A percentile compares a stretch with the other conserved stretches of the same genome.
Conservation (phyloP, 2,113 vertebrate species). For the Myocastor coypus region DNA sequence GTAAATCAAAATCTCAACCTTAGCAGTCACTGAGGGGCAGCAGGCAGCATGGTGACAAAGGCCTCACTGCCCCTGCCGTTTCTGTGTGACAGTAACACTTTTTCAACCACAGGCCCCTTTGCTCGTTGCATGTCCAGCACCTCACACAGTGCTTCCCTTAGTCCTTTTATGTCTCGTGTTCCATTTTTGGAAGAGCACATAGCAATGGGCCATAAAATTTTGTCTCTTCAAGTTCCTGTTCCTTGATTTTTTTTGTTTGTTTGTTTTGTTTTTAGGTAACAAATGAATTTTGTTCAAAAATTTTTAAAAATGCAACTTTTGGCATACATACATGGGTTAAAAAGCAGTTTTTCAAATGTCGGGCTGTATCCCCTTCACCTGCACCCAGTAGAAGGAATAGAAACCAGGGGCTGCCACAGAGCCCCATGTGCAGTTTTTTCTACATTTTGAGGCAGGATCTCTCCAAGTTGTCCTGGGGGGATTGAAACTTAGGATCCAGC, state of each 20-base stretch:
- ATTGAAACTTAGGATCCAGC: not conserved
- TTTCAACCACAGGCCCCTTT: not conserved
- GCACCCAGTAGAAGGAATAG: not conserved
- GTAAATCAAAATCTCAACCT: conserved; percentile 21
- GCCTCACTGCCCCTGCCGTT: not conserved
- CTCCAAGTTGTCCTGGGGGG: not conserved
- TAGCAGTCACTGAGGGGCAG: not conserved
- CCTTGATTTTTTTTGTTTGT: not conserved
- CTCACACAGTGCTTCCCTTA: not conserved
- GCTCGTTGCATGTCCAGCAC: rapidly evolving
- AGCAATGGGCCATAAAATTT: not conserved
- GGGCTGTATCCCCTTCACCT: not conserved
- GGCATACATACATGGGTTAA: not conserved
- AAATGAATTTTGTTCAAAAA: not conserved
- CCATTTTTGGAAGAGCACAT: not conserved
- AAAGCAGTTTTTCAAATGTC: not conserved
- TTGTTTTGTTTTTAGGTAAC: not conserved
- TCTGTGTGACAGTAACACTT: not conserved
- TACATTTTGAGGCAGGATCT: not conserved
- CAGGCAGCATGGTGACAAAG: not conserved
- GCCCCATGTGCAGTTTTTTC: not conserved
- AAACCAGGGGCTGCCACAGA: not conserved
- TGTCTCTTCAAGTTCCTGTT: not conserved
- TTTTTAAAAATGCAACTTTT: not conserved
- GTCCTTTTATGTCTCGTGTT: not conserved